Evolutionary conservation across 64 coral and sea anemone genomes (phyloP), one percentile per base, ranked within the genome.

Genomic region (Anthopleura sola): DNA sequence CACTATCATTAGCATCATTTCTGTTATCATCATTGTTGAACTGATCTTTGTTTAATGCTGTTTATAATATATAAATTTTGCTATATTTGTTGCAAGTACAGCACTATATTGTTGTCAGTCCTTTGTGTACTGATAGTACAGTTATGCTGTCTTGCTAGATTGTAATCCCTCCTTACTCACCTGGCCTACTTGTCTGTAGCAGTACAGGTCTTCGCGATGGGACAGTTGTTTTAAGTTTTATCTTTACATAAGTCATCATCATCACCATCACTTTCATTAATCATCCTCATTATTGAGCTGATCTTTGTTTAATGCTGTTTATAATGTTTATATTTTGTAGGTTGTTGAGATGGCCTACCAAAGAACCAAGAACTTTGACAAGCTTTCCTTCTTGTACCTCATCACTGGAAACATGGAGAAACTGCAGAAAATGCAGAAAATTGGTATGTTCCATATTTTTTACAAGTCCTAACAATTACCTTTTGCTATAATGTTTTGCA

Each of bases 291-390:
- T 1, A 56, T 56, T 56, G 20, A 56, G 3, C 17, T 56, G 55
- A 56, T 56, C 20, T 16, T 56, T 1, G 0, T 56, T 56, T 56
- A 20, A 3, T 44, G 40, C 4, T 44, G 40, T 53, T 53, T 53
- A 53, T 51, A 10, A 51, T 53, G 50, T 53, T 33, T 29, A 8
- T 71, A 62, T 36, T 51, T 90, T 91, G 0, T 71, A 71, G 66
- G 90, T 99, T 19, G 97, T 99, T 55, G 97, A 99, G 83, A 99
- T 99, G 97, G 92, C 97, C 15, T 99, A 99, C 44, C 97, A 99
- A 50, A 86, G 97, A 50, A 99, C 97, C 21, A 99, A 99, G 80
- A 99, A 99, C 81, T 99, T 99, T 92, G 97, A 99, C 80, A 94
- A 94, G 55, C 88, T 99, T 38, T 94, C 97, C 11, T 99, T 99